Base-by-base conservation (phyloP, 2,797 vertebrate genomes). In the Chaenodraco wilsoni region DNA sequence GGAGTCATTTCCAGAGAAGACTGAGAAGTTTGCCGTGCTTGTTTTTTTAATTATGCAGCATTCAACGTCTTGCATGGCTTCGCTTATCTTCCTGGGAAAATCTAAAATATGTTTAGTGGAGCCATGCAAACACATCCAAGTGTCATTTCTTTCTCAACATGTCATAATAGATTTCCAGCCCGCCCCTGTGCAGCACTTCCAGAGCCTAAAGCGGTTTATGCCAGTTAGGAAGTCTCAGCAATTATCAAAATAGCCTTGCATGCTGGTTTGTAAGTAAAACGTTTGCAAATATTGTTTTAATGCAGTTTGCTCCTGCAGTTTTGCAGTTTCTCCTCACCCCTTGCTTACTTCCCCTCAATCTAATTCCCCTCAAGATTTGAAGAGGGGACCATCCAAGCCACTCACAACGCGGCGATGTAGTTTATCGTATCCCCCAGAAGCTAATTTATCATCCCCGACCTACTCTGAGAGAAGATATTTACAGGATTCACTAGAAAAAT, bases 21-120 rank as follows among this genome's bases (percentile, higher is more conserved):
- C 70, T n/a, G 75, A 79, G 76, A 89, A 87, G 76, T 89, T 89
- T 88, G 44, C 84, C 63, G 73, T 33, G 70, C 76, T 76, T 74
- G 79, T 87, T 86, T 37, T 77, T 85, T 92, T 93, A 90, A 92
- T 92, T 92, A 92, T 91, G 85, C 84, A 90, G 82, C 83, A 91
- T 84, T 72, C 72, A 78, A 84, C 78, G 50, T 80, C 83, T 78
- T 81, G 76, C 78, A 61, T 66, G 70, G 78, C 61, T 87, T 85
- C 79, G 58, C 65, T 82, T 81, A 37, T 81, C 76, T 90, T 68
- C 65, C 75, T 23, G 66, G 67, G 77, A 75, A 84, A 87, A 86
- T 82, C 56, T 81, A 33, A 90, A 89, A 90, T 78, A 72, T 85
- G 79, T 87, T 90, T 87, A 87, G 62, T 57, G 79, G 79, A 82